Evolutionary conservation across 2,888 invertebrate species (phyloP), one percentile per base, ranked within the genome.

Genomic region (Marronus borbonicus): DNA sequence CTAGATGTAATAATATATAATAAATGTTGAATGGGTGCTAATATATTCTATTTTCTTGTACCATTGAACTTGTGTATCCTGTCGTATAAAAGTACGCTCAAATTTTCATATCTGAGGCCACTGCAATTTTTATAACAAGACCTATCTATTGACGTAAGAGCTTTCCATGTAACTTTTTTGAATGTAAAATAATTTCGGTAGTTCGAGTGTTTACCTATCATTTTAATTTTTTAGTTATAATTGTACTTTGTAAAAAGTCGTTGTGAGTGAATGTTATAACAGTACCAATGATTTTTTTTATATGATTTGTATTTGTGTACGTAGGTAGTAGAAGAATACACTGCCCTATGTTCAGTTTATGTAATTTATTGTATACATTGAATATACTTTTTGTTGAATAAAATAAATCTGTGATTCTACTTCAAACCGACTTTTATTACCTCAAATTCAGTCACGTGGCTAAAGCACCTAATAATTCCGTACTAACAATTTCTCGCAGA

Each of bases 351-450:
- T 86, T 85, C 86, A 60, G 20, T 66, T 55, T 76, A 76, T 85
- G 84, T 86, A 86, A 86, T 86, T 86, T 86, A 87, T 84, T 86
- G 84, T 86, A 84, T 85, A 81, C 81, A 83, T 84, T 84, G 83
- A 81, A 83, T 44, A 74, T 74, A 60, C 60, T 60, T 74, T 86
- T 86, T 87, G 87, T 88, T 87, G 86, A 87, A 87, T 88, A 88
- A 68, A 88, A 78, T 68, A 74, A 74, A 88, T 86, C 88, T 88
- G 86, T 88, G 87, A 88, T 87, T 87, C 85, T 87, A 85, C 82
- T 77, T 79, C 64, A 75, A 31, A 24, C 5, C 20, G 31, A 24
- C 24, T 62, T 12, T 31, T 31, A 28, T 62, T 62, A n/a, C 5
- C 31, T 31, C 31, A 1, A 31, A 5, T 5, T 24, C 24, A 24